Conservation (phyloP, 2,888 invertebrate genomes). For the Ophion costatus region DNA sequence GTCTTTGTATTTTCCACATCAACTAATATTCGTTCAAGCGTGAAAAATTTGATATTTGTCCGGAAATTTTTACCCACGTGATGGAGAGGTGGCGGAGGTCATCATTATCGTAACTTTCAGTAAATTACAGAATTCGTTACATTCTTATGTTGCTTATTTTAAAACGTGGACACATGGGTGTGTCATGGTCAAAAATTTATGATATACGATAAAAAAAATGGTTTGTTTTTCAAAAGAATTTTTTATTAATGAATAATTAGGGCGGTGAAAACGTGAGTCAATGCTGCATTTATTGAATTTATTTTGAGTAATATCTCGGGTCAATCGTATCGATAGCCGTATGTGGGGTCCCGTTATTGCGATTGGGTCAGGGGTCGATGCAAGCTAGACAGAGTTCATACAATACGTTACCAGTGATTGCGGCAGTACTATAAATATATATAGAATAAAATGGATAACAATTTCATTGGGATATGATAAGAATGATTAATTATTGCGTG, state of each 20-base stretch:
- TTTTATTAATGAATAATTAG: neutral
- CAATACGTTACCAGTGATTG: conserved; percentile 29
- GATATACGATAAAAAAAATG: neutral
- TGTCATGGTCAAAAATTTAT: no score
- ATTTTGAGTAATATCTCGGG: conserved; percentile 31
- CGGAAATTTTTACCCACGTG: no score
- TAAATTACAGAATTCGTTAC: neutral
- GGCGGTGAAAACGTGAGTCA: neutral
- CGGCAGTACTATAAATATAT: conserved; percentile 30
- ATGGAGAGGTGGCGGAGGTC: no score
- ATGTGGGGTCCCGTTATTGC: conserved; percentile 24
- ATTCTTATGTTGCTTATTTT: no score
- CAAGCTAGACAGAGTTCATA: conserved; percentile 20
- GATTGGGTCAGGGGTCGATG: conserved; percentile 24
- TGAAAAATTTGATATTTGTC: no score
- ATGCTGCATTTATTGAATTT: conserved; percentile 13
- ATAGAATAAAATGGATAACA: conserved; percentile 13
- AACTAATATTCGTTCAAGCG: no score
- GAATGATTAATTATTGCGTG: conserved; percentile 33
- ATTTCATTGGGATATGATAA: conserved; percentile 37
- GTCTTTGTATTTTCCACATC: no score
- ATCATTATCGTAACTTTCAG: neutral
- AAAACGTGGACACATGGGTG: no score
- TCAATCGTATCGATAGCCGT: conserved; percentile 44
- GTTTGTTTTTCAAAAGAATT: neutral